phyloP scores from a whole-genome alignment of 2,113 vertebrate species.

The Bubo blakistoni region DNA sequence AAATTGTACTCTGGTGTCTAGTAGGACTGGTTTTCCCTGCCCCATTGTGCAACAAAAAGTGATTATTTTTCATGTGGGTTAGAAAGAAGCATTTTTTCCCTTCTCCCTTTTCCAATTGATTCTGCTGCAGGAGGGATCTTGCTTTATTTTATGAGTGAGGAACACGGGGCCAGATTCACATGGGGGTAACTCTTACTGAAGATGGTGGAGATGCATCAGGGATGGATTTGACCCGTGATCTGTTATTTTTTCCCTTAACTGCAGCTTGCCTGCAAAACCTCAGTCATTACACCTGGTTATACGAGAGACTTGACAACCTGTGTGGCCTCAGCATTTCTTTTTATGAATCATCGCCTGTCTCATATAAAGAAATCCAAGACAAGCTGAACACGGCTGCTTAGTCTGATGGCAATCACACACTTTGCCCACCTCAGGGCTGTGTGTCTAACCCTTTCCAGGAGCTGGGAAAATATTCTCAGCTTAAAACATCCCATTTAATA shows the following conservation, averaged over 20 bases:
- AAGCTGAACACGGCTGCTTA: constrained; percentile 40
- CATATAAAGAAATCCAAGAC: constrained; percentile 45
- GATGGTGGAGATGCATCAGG: neutral
- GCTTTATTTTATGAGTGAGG: neutral
- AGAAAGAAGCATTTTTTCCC: neutral
- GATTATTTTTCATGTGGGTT: constrained; percentile 35
- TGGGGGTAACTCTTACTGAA: neutral
- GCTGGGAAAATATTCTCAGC: constrained; percentile 12
- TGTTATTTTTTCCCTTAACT: constrained; percentile 29
- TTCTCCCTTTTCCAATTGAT: neutral
- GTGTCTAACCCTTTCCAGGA: constrained; percentile 30
- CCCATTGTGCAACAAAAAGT: constrained; percentile 25
- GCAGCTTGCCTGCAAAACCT: constrained; percentile 43
- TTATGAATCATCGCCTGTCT: constrained; percentile 57
- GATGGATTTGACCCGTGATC: constrained; percentile 5
- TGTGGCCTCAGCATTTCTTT: constrained; percentile 63
- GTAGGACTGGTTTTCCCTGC: neutral
- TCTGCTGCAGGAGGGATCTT: neutral
- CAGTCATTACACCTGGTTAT: constrained; percentile 58
- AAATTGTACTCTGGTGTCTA: neutral
- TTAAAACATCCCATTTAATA: constrained; percentile 3
- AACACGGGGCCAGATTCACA: neutral
- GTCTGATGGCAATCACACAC: constrained; percentile 57
- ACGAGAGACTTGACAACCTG: constrained; percentile 55
- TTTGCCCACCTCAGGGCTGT: constrained; percentile 16